These are phyloP conservation scores for Paramormyrops kingsleyae DNA, from an alignment of 2,113 vertebrate species.

Conservation along the genomic window DNA sequence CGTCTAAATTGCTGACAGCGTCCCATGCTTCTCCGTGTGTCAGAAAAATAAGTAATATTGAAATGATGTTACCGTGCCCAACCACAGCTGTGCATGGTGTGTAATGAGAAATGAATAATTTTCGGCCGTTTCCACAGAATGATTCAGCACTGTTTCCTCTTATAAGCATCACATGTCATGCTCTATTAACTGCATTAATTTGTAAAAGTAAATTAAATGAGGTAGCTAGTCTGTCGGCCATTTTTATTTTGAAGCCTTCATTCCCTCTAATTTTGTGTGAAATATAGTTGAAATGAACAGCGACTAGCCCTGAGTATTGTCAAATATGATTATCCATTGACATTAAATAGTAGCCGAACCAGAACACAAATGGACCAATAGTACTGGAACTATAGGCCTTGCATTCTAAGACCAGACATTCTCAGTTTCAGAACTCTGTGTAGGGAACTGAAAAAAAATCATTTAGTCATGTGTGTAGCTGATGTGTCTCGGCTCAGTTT, in stretches of 20 bases:
- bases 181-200: neutral
- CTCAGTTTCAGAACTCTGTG: neutral
- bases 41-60: constrained; percentile 5
- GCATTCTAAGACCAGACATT: neutral
- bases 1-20: neutral
- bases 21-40: neutral
- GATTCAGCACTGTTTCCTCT: neutral
- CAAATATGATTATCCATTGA: neutral
- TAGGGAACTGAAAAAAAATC: neutral
- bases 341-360: neutral
- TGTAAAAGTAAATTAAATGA: neutral
- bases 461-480: neutral
- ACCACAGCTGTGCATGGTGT: neutral
- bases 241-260: neutral
- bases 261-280: neutral
- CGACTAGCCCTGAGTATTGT: neutral
- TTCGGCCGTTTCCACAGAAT: neutral
- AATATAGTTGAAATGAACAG: neutral
- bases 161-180: constrained; percentile 8
- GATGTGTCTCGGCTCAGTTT: neutral
- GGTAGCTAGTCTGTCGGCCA: neutral
- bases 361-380: neutral
- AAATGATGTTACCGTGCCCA: neutral
- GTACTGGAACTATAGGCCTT: neutral
- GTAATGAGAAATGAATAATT: neutral